Base-by-base conservation (phyloP, 2,113 vertebrate species). In the Kryptolebias marmoratus region DNA sequence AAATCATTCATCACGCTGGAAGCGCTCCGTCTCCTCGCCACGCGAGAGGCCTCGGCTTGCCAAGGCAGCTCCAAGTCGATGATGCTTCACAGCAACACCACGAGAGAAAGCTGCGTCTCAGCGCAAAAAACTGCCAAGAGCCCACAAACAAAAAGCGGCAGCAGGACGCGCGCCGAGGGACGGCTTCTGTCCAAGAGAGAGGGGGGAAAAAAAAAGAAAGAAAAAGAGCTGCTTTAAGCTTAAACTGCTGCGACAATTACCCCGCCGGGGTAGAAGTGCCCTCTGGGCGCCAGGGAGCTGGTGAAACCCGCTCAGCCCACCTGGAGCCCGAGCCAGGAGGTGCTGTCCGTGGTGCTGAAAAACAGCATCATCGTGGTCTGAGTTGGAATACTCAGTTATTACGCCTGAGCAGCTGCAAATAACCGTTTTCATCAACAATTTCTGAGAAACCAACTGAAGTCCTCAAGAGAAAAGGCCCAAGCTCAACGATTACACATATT, bases 1-100 rank as follows among this genome's bases (percentile, higher is more conserved):
- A 56, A 86, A 71, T 82, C 82, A 75, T 85, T 87, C 84, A 81
- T 81, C 79, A 75, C 72, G 13, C 49, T 47, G 66, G 75, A 68
- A 71, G 71, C 36, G 36, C 31, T 79, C 73, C 64, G 44, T 64
- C 48, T 68, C 70, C 72, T 48, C 15, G 65, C 70, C 14, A 27
- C 9, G 65, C 39, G 68, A 73, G 45, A 49, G 22, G 77, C 53
- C 68, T 32, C 27, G 14, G 67, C 65, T 58, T 56, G 73, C 83
- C 79, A 80, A 85, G 68, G 50, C 66, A 12, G 70, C 73, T 70
- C 74, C 66, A 54, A 61, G 22, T 81, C 18, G 68, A 86, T 52
- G 74, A 82, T 72, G 61, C 73, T 86, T 87, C 76, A 86, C 83
- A 75, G 74, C 79, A 62, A 55, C 69, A 73, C 75, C 62, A 71